Base-by-base conservation (phyloP, 1,140 invertebrate species). In the Lethrus apterus region DNA sequence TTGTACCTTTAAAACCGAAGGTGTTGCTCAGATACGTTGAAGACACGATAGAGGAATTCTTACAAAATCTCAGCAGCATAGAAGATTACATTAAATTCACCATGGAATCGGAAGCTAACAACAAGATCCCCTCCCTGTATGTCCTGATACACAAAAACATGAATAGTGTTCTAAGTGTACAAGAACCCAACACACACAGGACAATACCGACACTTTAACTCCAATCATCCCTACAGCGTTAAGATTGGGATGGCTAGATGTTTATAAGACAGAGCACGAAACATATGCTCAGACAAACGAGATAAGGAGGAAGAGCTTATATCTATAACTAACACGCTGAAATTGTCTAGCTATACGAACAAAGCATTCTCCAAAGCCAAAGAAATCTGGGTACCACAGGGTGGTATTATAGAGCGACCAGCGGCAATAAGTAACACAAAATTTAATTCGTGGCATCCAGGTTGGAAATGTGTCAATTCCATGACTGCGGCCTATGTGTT, bases 1-100 rank as follows among this genome's bases (percentile, higher is more conserved):
- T n/a, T n/a, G n/a, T n/a, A n/a, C 26, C 26, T 11, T 29, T n/a
- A 9, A 2, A 29, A 29, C 26, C 26, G 9, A 29, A 29, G 13
- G 13, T 29, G 26, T 29, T 9, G 26, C 26, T 29, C 9, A 9
- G 26, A 9, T 29, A 29, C 13, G 26, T 29, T n/a, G 26, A 29
- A 9, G 26, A 29, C 26, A 29, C 26, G 9, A n/a, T 29, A 29
- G 26, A 29, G 10, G 26, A 29, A 29, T 1, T 29, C 10, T 11
- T 29, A 29, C 13, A 29, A 29, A 29, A n/a, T n/a, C n/a, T n/a
- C n/a, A n/a, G n/a, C 26, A 29, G 13, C 26, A 29, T 29, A 29
- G 26, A 29, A 29, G 26, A 29, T n/a, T 29, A 9, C 2, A 29
- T 29, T 29, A 29, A 29, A 29, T 29, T 29, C 26, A 29, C 26